Conservation (phyloP, 2,797 vertebrate genomes). For the Sebastes reedi region DNA sequence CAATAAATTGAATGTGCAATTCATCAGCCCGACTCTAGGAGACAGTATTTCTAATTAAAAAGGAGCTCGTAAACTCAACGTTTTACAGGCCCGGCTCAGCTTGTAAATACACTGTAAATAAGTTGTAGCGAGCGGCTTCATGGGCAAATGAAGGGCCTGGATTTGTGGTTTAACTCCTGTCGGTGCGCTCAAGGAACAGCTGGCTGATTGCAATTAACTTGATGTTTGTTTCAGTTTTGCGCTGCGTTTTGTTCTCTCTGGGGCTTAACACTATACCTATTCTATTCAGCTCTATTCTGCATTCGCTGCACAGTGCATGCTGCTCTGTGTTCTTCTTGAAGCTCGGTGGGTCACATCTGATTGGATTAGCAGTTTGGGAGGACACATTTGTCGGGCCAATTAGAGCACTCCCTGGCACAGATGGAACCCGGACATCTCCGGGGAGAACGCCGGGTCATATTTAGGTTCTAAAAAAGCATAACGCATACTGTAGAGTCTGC, state of each 20-base stretch:
- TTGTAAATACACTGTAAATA: slow-evolving; percentile 85
- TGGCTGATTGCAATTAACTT: slow-evolving; percentile 28
- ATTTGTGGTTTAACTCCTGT: slow-evolving; percentile 56
- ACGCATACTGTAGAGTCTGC: slow-evolving; percentile 54
- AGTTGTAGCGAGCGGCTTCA: slow-evolving; percentile 76
- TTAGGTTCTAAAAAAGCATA: slow-evolving; percentile 62
- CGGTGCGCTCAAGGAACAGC: slow-evolving; percentile 49
- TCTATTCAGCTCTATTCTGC: neutral
- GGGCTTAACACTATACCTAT: neutral
- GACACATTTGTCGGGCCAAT: slow-evolving; percentile 74
- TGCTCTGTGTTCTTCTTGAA: slow-evolving; percentile 36
- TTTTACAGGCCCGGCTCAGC: slow-evolving; percentile 81
- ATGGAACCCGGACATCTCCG: slow-evolving; percentile 68
- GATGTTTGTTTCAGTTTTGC: neutral
- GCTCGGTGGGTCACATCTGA: slow-evolving; percentile 62
- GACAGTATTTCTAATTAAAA: slow-evolving; percentile 91
- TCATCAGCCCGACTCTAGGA: slow-evolving; percentile 80
- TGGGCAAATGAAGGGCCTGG: slow-evolving; percentile 62
- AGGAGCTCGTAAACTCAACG: slow-evolving; percentile 82
- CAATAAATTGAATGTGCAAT: slow-evolving; percentile 81
- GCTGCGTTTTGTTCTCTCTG: slow-evolving; percentile 5
- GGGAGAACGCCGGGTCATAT: slow-evolving; percentile 57
- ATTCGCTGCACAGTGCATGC: neutral
- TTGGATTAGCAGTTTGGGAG: slow-evolving; percentile 73
- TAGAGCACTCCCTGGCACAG: slow-evolving; percentile 75